A percentile compares a stretch with the other conserved stretches of the same genome.
Evolutionary conservation across 53 echinoderm and acorn worm genomes (phyloP).

Genomic region (Mesocentrotus franciscanus): DNA sequence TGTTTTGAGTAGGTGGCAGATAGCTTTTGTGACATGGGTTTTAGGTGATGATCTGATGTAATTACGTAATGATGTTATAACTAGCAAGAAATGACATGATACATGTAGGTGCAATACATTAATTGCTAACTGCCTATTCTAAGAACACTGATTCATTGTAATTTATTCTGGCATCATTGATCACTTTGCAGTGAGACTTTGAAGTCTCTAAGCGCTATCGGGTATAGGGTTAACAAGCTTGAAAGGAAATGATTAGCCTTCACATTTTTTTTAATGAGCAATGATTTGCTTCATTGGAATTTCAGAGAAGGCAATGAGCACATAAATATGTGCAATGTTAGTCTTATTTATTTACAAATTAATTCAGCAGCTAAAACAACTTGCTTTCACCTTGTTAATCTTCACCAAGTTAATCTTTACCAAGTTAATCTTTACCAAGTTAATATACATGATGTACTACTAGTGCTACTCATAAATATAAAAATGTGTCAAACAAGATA

Average conservation of each 20-base stretch:
- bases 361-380: not conserved
- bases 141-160: not conserved
- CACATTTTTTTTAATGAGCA: not conserved
- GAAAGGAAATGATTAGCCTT: no score
- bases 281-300: not conserved
- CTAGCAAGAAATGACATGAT: not conserved
- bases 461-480: no score
- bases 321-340: no score
- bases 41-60: not conserved
- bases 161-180: not conserved
- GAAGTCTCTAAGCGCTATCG: no score
- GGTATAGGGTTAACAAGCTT: no score
- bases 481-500: no score
- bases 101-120: not conserved
- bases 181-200: no score
- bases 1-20: not conserved
- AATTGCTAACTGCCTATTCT: not conserved
- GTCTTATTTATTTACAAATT: not conserved
- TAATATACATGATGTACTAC: no score
- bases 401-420: no score
- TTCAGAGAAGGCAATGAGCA: not conserved
- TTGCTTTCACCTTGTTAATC: not conserved
- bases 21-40: not conserved
- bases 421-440: not conserved
- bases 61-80: not conserved